A percentile compares a stretch with the other conserved stretches of the same genome.
Evolutionary conservation across 2,797 vertebrate genomes (phyloP).

Genomic region (Notolabrus celidotus): DNA sequence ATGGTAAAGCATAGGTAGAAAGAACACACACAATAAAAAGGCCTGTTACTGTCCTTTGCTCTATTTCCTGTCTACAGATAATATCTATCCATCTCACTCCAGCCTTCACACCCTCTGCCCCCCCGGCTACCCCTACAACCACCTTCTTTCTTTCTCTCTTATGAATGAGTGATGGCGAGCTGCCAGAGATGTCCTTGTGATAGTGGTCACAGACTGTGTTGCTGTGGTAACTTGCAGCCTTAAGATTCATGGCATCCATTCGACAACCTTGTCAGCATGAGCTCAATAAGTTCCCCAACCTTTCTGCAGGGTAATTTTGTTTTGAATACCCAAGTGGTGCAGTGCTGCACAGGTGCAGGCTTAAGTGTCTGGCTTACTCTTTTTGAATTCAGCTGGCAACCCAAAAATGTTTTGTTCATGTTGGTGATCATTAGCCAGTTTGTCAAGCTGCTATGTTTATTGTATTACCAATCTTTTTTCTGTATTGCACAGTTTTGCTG

Average conservation of each 20-base stretch:
- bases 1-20: background rate
- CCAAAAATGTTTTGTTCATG: background rate
- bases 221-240: constrained; percentile 76
- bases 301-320: constrained; percentile 48
- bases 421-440: background rate
- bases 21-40: background rate
- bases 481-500: background rate
- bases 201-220: constrained; percentile 69
- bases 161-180: constrained; percentile 71
- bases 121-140: constrained; percentile 4
- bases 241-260: constrained; percentile 74
- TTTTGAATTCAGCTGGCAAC: background rate
- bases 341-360: constrained; percentile 24
- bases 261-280: constrained; percentile 70
- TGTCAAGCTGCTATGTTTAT: background rate
- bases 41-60: background rate
- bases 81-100: constrained; percentile 1
- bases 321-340: constrained; percentile 43
- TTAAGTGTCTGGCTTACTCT: background rate
- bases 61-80: background rate
- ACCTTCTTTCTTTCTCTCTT: constrained; percentile 46
- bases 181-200: constrained; percentile 76
- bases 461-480: background rate
- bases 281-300: constrained; percentile 57
- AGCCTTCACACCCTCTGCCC: background rate